These are phyloP conservation scores for Andrena hattorfiana DNA, from an alignment of 2,888 invertebrate genomes.

Conservation along the genomic window DNA sequence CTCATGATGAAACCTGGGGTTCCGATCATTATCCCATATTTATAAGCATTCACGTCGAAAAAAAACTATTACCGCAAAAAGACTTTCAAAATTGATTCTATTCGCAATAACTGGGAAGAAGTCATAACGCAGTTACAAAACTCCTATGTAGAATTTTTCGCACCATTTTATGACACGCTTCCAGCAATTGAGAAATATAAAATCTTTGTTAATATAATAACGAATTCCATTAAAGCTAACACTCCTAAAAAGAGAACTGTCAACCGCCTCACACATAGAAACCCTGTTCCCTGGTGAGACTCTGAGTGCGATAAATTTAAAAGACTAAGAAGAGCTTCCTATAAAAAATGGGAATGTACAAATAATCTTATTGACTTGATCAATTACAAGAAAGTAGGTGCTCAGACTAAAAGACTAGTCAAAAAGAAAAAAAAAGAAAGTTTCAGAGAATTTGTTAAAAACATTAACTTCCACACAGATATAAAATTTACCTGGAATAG, in stretches of 20 bases:
- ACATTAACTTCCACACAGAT: neutral
- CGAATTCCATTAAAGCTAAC: neutral
- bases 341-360: constrained; percentile 6
- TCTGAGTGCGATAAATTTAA: no score
- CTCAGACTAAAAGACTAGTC: neutral
- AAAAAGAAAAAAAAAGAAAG: constrained; percentile 17
- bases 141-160: constrained; percentile 9
- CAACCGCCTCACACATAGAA: neutral
- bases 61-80: no score
- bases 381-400: neutral
- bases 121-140: no score
- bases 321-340: neutral
- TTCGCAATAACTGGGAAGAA: no score
- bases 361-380: neutral
- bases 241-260: neutral
- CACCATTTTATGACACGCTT: neutral
- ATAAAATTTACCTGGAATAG: constrained; percentile 1
- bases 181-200: constrained; percentile 14
- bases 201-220: neutral
- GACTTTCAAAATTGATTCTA: no score
- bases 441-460: neutral
- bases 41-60: no score
- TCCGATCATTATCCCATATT: constrained; percentile 15
- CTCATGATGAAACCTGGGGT: constrained; percentile 8
- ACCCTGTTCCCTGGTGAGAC: constrained; percentile 14